Percentiles rank a stretch among this genome's conserved stretches.
Evolutionary conservation across 2,113 vertebrate species (phyloP).

Genomic region (Irena cyanogastra): DNA sequence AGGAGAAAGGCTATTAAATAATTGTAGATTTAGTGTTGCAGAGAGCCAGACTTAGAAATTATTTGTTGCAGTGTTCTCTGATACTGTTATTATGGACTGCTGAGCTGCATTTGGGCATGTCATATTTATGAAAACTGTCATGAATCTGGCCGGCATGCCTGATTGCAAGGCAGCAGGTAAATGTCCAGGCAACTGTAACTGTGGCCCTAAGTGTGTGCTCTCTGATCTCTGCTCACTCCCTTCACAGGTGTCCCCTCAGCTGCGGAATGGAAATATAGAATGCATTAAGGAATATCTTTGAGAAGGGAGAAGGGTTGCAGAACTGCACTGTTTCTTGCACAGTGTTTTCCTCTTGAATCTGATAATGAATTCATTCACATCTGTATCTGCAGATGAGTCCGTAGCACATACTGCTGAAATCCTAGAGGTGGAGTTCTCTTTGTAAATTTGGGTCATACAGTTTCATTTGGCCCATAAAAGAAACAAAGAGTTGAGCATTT

Average conservation of each 20-base stretch:
- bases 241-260: background rate
- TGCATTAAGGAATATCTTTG: background rate
- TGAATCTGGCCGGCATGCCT: background rate
- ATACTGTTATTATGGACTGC: background rate
- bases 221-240: background rate
- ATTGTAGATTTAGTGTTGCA: background rate
- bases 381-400: background rate
- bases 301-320: background rate
- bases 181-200: background rate
- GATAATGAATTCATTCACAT: background rate
- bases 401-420: background rate
- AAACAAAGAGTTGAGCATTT: background rate
- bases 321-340: background rate
- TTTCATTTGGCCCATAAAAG: background rate
- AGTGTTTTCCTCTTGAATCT: background rate
- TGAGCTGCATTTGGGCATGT: background rate
- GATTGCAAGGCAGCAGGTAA: background rate
- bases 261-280: background rate
- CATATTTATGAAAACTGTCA: background rate
- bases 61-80: background rate
- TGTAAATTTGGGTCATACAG: background rate
- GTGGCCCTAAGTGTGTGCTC: background rate
- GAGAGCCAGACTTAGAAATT: background rate
- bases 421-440: background rate
- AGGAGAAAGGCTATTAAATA: background rate